These are phyloP conservation scores for Lacerta agilis DNA, from an alignment of 2,797 vertebrate species.

Conservation along the genomic window DNA sequence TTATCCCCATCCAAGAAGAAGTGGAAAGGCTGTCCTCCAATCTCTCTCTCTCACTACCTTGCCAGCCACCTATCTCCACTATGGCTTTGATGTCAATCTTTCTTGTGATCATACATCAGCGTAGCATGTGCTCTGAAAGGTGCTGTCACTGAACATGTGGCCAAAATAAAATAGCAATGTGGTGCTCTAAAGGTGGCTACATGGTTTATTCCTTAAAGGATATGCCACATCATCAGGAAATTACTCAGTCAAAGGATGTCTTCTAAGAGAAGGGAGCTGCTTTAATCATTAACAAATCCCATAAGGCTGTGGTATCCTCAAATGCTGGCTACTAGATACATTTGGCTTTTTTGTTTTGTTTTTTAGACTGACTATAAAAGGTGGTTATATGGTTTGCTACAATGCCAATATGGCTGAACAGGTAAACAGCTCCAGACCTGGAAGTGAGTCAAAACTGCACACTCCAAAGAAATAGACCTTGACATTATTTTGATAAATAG, in stretches of 20 bases:
- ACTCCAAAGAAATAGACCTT: conserved; percentile 34
- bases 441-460: conserved; percentile 68
- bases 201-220: conserved; percentile 16
- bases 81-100: conserved; percentile 71
- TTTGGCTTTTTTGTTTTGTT: not conserved
- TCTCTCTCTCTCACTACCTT: not conserved
- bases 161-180: conserved; percentile 10
- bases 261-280: not conserved
- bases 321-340: not conserved
- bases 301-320: conserved; percentile 5
- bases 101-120: conserved; percentile 11
- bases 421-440: conserved; percentile 57
- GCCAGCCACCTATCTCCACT: conserved; percentile 17
- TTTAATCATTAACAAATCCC: conserved; percentile 23
- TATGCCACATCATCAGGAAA: conserved; percentile 50
- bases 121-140: conserved; percentile 22
- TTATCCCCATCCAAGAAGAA: not conserved
- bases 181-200: not conserved
- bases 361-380: conserved; percentile 1
- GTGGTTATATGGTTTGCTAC: conserved; percentile 25
- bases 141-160: not conserved
- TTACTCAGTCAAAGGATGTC: not conserved
- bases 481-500: not conserved
- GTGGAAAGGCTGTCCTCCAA: not conserved
- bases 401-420: conserved; percentile 32